Evolutionary conservation across 2,797 vertebrate genomes (phyloP).

Genomic region (Acanthurus leucopareius): DNA sequence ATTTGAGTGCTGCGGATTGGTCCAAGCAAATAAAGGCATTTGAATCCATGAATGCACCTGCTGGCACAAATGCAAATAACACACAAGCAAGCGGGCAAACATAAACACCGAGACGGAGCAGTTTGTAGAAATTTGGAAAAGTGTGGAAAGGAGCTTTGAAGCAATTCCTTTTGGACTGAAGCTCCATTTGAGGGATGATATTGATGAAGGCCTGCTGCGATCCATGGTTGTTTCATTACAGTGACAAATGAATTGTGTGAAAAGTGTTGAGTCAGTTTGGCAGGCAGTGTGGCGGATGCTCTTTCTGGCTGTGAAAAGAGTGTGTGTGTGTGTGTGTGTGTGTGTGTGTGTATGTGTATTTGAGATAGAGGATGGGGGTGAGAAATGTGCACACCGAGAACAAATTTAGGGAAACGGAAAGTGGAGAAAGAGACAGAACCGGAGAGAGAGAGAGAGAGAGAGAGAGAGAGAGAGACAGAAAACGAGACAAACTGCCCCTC

Average conservation of each 20-base stretch:
- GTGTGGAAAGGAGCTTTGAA: slow-evolving; percentile 37
- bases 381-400: slow-evolving; percentile 21
- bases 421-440: slow-evolving; percentile 3
- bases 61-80: slow-evolving; percentile 42
- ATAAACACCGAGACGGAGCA: background rate
- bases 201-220: slow-evolving; percentile 42
- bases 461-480: slow-evolving; percentile 33
- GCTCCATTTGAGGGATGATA: slow-evolving; percentile 39
- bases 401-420: slow-evolving; percentile 16
- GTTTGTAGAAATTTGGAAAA: slow-evolving; percentile 25
- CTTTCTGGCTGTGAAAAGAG: slow-evolving; percentile 25
- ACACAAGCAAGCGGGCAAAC: background rate
- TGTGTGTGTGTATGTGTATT: slow-evolving; percentile 26
- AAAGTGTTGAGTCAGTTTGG: slow-evolving; percentile 68
- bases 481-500: slow-evolving; percentile 40
- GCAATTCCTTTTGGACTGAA: slow-evolving; percentile 18
- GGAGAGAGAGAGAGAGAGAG: slow-evolving; percentile 18
- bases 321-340: slow-evolving; percentile 10
- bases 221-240: slow-evolving; percentile 52
- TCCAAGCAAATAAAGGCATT: slow-evolving; percentile 54
- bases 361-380: slow-evolving; percentile 29
- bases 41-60: slow-evolving; percentile 43
- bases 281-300: slow-evolving; percentile 16
- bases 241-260: slow-evolving; percentile 58
- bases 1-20: background rate